Base-by-base conservation (phyloP, 2,888 invertebrate genomes). In the Ochropacha duplaris region DNA sequence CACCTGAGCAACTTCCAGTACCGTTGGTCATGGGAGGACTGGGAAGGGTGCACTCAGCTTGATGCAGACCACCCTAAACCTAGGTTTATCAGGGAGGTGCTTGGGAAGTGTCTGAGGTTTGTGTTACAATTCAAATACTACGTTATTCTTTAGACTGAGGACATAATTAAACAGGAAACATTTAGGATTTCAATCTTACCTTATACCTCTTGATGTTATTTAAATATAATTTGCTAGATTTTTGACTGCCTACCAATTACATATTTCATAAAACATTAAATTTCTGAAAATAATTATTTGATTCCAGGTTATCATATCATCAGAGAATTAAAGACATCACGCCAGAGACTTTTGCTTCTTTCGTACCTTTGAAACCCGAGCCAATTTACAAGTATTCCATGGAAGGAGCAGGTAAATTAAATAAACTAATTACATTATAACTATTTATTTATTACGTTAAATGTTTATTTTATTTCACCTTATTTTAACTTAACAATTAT, bases 1-100 rank as follows among this genome's bases (percentile, higher is more conserved):
- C 99, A 99, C 89, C 94, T 99, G 87, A 99, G 99, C 85, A 99
- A 99, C 92, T 99, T 99, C 87, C 99, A 99, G 87, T 99, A 98
- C 85, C 96, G 98, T 56, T 99, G 99, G 99, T 98, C 98, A 2
- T 99, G 99, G 99, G 98, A 98, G 69, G 98, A 98, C 79, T 98
- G 98, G 98, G 96, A 97, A 78, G 95, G 96, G 14, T 97, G 97
- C 75, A 92, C 97, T n/a, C 94, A 96, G 65, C 90, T 98, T 24
- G 98, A 98, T 80, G 84, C 94, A 0, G 97, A 98, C 76, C 97
- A 98, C 87, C 99, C 99, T 0, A 96, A 98, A 72, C 98, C 98
- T 1, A 96, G 98, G 80, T 99, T 99, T 85, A 96, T 99, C 57
- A 94, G 96, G 66, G 99, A 99, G 87, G 97, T 98, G 19, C 94